Base-by-base conservation (phyloP, 2,888 invertebrate species). In the Hedychridium roseum region DNA sequence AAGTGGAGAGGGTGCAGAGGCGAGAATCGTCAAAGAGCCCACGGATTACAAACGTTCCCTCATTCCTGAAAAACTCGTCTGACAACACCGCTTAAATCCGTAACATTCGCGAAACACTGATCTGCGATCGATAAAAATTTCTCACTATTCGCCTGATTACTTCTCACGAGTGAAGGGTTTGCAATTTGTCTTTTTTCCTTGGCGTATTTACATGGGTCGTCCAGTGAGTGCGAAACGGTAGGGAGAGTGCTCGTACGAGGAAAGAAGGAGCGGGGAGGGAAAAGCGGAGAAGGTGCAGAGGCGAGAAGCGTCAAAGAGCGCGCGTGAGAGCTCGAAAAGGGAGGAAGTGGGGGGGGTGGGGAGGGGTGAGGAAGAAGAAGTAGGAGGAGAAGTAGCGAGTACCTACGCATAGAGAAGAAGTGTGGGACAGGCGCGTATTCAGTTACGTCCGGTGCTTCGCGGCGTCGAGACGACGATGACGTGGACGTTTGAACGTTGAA, bases 381-480 rank as follows among this genome's bases (percentile, higher is more conserved):
- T 27, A 27, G 38, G 11, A 9, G 32, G 40, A 43, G 52, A 27
- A 26, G 35, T 50, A 31, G 45, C 23, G 45, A 47, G 32, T 23
- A 21, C 50, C 44, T 58, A 58, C 62, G 62, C 57, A 45, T 57
- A 50, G 62, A 60, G 60, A 4, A 31, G 31, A 63, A 63, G 48
- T 45, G 57, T 57, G 52, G 53, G 60, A 53, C 54, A 43, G 48
- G 56, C 58, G 57, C 60, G 68, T 70, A 74, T 73, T 74, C 74
- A 74, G 74, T 74, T 74, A 72, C 74, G 74, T 74, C 68, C 71
- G 73, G 70, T 68, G 68, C 73, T 71, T 68, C 70, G 73, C 61
- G 66, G 59, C 66, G 73, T 71, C 62, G 68, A 61, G 73, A 73
- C 70, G 71, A n/a, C n/a, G n/a, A n/a, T n/a, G n/a, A n/a, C n/a